Conservation (phyloP, 2,797 vertebrate species). For the Danionella dracula region DNA sequence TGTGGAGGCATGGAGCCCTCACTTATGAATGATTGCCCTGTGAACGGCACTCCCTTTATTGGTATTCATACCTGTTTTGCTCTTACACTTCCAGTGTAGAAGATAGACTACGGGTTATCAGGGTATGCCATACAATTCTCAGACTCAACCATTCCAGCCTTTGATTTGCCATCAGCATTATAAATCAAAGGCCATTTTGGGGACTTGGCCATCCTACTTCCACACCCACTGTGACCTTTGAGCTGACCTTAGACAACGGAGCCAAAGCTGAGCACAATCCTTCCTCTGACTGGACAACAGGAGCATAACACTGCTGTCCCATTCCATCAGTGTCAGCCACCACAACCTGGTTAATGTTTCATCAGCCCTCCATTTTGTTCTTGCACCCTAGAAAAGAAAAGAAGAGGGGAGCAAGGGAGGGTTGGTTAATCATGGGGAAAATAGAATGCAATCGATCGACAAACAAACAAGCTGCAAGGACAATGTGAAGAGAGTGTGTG, state of each 20-base stretch:
- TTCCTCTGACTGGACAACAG: conserved; percentile 60
- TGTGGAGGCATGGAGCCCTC: conserved; percentile 74
- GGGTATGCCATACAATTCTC: no score
- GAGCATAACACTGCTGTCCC: conserved; percentile 60
- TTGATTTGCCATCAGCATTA: conserved; percentile 34
- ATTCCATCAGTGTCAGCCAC: conserved; percentile 64
- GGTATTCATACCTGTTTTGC: conserved; percentile 65
- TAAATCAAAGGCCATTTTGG: conserved; percentile 46
- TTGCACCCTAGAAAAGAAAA: conserved; percentile 27
- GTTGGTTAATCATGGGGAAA: conserved; percentile 63
- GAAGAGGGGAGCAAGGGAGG: conserved; percentile 34
- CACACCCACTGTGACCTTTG: conserved; percentile 58
- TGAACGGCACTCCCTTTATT: conserved; percentile 74
- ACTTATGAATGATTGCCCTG: conserved; percentile 79
- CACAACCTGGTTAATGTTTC: conserved; percentile 70
- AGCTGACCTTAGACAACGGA: conserved; percentile 59
- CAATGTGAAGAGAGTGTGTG: conserved; percentile 43
- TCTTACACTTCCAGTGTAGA: conserved; percentile 62
- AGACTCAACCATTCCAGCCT: conserved; percentile 1
- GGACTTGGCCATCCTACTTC: conserved; percentile 14
- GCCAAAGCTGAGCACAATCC: conserved; percentile 63
- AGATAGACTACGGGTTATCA: background rate
- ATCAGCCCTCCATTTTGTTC: conserved; percentile 48
- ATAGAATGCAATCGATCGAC: conserved; percentile 62
- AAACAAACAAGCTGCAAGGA: conserved; percentile 58